Base-by-base conservation (phyloP, 64 coral and sea anemone genomes). In the Acropora yongei region DNA sequence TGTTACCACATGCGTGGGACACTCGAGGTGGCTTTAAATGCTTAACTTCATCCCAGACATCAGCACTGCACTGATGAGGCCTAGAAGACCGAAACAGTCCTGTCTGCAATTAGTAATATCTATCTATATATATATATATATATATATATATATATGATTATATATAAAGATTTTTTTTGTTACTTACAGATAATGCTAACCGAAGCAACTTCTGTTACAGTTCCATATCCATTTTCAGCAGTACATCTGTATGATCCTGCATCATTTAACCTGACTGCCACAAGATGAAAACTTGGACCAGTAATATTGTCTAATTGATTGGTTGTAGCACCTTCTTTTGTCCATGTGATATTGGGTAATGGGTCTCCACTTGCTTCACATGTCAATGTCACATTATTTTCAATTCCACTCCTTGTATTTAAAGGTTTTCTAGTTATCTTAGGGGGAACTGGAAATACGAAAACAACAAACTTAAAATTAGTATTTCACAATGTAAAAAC, bases 281-380 rank as follows among this genome's bases (percentile, higher is more conserved):
- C 6, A n/a, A 83, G 44, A 83, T 83, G 12, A 1, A 66, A 17
- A 66, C 2, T 4, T 3, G 42, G 19, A 68, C 58, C 80, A 46
- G 39, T 11, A 5, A 7, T 60, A 83, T 83, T 83, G 8, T 13
- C 61, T 14, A 68, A 83, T 5, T 67, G 5, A 11, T 44, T 47
- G 1, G 4, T 57, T 67, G 57, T 41, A 6, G 5, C 0, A 2
- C 80, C 80, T 43, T 18, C 60, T 68, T 46, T 83, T 68, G 41
- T 68, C 80, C 80, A 83, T 4, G 41, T 17, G 16, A 83, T 67
- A 1, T 83, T 68, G 10, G 57, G 80, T 4, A 2, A 0, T 7
- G 80, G 80, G 13, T 83, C 80, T 46, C 80, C 80, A 83, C 57
- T 67, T 68, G 57, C 80, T 65, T 68, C 61, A 40, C 80, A 83